Evolutionary conservation across 2,888 invertebrate genomes (phyloP).

Genomic region (Lithophane socia): DNA sequence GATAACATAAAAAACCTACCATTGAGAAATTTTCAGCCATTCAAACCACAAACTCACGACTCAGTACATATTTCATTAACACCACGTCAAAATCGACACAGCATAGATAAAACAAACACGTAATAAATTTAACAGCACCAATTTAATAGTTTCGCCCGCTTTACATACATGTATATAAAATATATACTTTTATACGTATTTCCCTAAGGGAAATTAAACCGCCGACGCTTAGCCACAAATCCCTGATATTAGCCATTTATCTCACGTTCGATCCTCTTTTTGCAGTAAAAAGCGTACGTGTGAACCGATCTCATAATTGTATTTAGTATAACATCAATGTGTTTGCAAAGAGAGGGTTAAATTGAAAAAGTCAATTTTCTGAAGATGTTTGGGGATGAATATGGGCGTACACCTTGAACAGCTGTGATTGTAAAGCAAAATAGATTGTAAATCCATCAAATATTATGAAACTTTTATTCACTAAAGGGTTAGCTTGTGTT

Average conservation of each 20-base stretch:
- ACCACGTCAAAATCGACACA: slow-evolving; percentile 15
- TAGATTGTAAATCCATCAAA: slow-evolving; percentile 3
- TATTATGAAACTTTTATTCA: not conserved
- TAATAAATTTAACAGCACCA: slow-evolving; percentile 45
- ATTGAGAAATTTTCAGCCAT: not conserved
- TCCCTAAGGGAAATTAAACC: slow-evolving; percentile 59
- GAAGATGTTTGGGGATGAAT: slow-evolving; percentile 1
- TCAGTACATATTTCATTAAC: slow-evolving; percentile 28
- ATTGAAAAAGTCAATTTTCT: slow-evolving; percentile 56
- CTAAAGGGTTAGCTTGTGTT: not conserved
- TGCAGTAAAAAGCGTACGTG: slow-evolving; percentile 67
- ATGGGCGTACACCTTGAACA: slow-evolving; percentile 13
- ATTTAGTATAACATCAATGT: slow-evolving; percentile 60
- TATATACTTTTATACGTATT: slow-evolving; percentile 46
- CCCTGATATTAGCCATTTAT: slow-evolving; percentile 65
- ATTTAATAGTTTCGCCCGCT: slow-evolving; percentile 55
- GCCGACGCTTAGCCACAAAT: slow-evolving; percentile 54
- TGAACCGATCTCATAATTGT: slow-evolving; percentile 64
- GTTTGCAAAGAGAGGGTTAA: slow-evolving; percentile 37
- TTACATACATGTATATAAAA: slow-evolving; percentile 29
- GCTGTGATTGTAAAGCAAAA: slow-evolving; percentile 8
- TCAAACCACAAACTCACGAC: slow-evolving; percentile 2
- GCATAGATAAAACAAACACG: slow-evolving; percentile 18
- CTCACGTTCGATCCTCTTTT: slow-evolving; percentile 67
- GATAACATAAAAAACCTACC: not conserved